Conservation (phyloP, 2,888 invertebrate species). For the Colletes collaris region DNA sequence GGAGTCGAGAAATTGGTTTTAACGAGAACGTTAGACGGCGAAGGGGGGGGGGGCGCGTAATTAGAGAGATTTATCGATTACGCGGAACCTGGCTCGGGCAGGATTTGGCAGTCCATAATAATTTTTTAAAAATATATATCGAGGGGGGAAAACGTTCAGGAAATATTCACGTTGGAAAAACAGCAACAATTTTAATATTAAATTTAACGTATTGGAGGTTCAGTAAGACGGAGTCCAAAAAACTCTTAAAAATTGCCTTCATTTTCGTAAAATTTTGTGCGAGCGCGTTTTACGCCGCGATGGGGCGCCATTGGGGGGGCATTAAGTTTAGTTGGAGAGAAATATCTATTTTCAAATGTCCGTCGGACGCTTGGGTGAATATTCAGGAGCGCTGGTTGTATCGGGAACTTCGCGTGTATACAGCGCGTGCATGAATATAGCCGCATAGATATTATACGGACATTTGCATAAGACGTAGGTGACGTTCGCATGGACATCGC, state of each 20-base stretch:
- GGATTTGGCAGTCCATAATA: no score
- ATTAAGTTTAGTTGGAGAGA: constrained; percentile 34
- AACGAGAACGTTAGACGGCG: constrained; percentile 8
- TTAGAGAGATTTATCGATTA: not conserved
- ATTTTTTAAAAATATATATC: no score
- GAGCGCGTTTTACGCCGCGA: not conserved
- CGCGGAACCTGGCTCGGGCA: not conserved
- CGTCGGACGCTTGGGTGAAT: constrained; percentile 37
- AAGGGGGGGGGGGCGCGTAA: not conserved
- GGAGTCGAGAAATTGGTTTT: constrained; percentile 23
- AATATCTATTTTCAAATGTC: constrained; percentile 45
- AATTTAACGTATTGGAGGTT: no score
- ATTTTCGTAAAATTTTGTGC: no score
- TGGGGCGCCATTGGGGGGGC: constrained; percentile 18
- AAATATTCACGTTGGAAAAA: no score
- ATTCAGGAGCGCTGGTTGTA: constrained; percentile 39
- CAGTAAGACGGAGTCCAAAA: no score
- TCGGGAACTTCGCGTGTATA: constrained; percentile 26
- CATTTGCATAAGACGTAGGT: constrained; percentile 58
- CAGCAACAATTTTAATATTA: no score
- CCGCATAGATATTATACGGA: constrained; percentile 49
- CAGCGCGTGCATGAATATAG: constrained; percentile 46
- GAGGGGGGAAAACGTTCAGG: no score
- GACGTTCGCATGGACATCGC: constrained; percentile 50
- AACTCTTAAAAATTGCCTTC: no score